These are phyloP conservation scores for Brachymystax lenok DNA, from an alignment of 2,797 vertebrate genomes.

Conservation along the genomic window DNA sequence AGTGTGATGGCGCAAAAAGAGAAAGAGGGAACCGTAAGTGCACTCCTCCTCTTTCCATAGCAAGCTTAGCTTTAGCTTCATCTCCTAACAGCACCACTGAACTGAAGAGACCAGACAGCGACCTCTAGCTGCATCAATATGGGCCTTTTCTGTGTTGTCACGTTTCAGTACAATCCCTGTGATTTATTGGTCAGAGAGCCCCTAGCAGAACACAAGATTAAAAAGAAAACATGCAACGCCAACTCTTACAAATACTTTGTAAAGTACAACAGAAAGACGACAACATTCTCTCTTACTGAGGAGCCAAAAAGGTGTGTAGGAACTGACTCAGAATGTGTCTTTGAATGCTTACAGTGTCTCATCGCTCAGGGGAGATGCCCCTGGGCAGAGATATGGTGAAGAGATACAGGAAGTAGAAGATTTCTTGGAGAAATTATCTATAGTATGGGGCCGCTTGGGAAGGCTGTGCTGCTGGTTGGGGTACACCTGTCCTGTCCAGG, in stretches of 20 bases:
- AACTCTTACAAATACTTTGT: background rate
- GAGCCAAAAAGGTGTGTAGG: conserved; percentile 40
- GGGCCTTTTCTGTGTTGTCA: conserved; percentile 19
- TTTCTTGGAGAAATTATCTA: background rate
- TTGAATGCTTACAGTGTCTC: conserved; percentile 71
- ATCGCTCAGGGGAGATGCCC: conserved; percentile 39
- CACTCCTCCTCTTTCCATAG: conserved; percentile 41
- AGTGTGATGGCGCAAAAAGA: conserved; percentile 24
- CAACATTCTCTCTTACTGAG: conserved; percentile 45
- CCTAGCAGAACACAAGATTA: conserved; percentile 28
- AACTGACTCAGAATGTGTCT: conserved; percentile 52
- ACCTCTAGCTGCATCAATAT: conserved; percentile 14
- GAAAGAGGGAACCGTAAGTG: conserved; percentile 52
- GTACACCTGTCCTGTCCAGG: conserved; percentile 8
- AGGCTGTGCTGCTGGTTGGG: background rate
- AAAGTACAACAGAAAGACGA: background rate
- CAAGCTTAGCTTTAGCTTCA: conserved; percentile 30
- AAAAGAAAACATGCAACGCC: conserved; percentile 26
- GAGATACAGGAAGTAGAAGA: background rate
- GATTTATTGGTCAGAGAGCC: conserved; percentile 37
- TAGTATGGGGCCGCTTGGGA: background rate
- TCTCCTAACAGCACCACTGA: conserved; percentile 55
- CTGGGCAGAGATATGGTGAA: conserved; percentile 22
- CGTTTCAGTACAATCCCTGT: conserved; percentile 41
- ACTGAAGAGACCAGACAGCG: conserved; percentile 15